These are phyloP conservation scores for Hyperopisus bebe DNA, from an alignment of 2,113 vertebrate genomes.

Conservation along the genomic window DNA sequence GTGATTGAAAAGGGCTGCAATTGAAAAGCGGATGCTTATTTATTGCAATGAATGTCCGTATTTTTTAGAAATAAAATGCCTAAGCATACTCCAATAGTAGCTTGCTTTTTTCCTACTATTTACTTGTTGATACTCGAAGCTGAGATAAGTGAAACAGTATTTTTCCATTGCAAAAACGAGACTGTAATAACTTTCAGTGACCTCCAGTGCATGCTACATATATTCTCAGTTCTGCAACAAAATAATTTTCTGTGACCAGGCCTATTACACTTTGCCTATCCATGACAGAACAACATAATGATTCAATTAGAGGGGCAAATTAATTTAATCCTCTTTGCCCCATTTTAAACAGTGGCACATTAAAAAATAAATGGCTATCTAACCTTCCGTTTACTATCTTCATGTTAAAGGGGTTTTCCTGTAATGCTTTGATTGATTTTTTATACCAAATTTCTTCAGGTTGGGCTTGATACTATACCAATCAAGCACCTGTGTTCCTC, in stretches of 20 bases:
- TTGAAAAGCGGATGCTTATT: neutral
- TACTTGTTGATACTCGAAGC: neutral
- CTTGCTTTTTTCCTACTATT: neutral
- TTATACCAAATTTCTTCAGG: neutral
- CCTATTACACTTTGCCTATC: neutral
- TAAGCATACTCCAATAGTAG: neutral
- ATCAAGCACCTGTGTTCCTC: neutral
- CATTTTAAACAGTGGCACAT: neutral
- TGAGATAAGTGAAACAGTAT: neutral
- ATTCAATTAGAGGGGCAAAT: constrained; percentile 8
- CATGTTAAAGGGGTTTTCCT: neutral
- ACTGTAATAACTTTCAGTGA: neutral
- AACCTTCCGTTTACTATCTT: neutral
- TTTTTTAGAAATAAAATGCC: neutral
- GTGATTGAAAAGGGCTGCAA: neutral
- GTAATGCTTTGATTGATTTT: neutral
- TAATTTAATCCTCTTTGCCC: neutral
- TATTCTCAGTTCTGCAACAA: neutral
- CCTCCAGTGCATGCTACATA: no score
- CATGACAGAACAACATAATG: neutral
- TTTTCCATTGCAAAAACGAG: neutral
- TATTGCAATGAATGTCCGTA: neutral
- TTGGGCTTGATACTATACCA: neutral
- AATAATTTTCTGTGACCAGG: constrained; percentile 4
- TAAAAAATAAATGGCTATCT: constrained; percentile 7